phyloP scores from a whole-genome alignment of 2,113 vertebrate species.

The Hystrix cristata region DNA sequence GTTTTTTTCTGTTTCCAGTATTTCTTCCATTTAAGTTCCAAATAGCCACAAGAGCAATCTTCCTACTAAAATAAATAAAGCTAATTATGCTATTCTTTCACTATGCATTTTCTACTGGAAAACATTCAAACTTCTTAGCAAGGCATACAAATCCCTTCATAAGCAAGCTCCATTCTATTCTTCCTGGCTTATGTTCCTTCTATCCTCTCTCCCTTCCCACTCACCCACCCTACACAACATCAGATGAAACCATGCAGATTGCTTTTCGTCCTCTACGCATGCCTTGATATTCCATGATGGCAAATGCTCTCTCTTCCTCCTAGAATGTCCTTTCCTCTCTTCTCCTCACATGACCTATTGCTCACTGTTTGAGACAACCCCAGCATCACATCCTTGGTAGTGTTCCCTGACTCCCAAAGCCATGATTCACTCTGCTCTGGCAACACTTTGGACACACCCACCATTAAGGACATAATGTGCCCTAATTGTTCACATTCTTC shows the following conservation, averaged over 20 bases:
- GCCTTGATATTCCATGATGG: not conserved
- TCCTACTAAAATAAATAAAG: not conserved
- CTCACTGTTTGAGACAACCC: not conserved
- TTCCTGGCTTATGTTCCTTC: not conserved
- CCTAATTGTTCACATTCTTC: constrained; percentile 31
- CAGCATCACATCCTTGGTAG: not conserved
- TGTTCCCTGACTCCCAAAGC: not conserved
- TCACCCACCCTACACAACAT: not conserved
- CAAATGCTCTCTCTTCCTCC: not conserved
- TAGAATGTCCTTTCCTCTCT: not conserved
- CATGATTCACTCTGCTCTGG: constrained; percentile 21
- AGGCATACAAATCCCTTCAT: not conserved
- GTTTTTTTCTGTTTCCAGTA: not conserved
- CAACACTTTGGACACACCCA: not conserved
- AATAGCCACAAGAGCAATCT: not conserved
- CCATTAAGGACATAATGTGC: not conserved
- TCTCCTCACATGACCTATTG: not conserved
- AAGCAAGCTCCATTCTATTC: not conserved
- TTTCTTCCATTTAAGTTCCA: not conserved
- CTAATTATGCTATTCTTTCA: not conserved
- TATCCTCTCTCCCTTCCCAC: not conserved
- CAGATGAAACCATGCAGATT: not conserved
- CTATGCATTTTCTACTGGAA: not conserved
- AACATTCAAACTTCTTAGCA: not conserved
- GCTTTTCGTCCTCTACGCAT: not conserved